Conservation (phyloP, 2,888 invertebrate species). For the Seladonia tumulorum region DNA sequence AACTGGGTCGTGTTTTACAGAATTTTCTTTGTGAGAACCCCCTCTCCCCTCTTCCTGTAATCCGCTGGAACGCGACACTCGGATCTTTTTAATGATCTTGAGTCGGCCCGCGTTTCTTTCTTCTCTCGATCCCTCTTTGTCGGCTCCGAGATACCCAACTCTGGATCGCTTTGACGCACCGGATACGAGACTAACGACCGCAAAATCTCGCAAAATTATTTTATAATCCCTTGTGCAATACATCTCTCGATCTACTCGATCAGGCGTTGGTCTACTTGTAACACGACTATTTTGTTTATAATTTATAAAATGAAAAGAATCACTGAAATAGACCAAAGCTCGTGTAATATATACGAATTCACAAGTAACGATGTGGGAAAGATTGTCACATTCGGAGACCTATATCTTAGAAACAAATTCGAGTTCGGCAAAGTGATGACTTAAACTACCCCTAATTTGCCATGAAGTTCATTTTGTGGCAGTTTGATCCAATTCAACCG, state of each 20-base stretch:
- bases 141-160: background rate
- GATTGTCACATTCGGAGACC: too few relatives aligned
- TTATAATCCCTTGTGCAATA: background rate
- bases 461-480: too few relatives aligned
- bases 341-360: too few relatives aligned
- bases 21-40: background rate
- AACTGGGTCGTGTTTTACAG: constrained; percentile 10
- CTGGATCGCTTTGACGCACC: background rate
- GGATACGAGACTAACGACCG: background rate
- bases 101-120: background rate
- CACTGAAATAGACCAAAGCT: too few relatives aligned
- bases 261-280: too few relatives aligned
- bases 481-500: too few relatives aligned
- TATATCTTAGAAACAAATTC: too few relatives aligned
- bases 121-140: background rate
- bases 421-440: too few relatives aligned
- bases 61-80: background rate
- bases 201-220: background rate
- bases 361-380: too few relatives aligned
- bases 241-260: background rate
- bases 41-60: background rate
- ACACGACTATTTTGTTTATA: too few relatives aligned
- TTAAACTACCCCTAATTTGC: too few relatives aligned
- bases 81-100: background rate
- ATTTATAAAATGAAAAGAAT: too few relatives aligned